Evolutionary conservation across 2,113 vertebrate species (phyloP).

Genomic region (Sarotherodon lohbergeri): DNA sequence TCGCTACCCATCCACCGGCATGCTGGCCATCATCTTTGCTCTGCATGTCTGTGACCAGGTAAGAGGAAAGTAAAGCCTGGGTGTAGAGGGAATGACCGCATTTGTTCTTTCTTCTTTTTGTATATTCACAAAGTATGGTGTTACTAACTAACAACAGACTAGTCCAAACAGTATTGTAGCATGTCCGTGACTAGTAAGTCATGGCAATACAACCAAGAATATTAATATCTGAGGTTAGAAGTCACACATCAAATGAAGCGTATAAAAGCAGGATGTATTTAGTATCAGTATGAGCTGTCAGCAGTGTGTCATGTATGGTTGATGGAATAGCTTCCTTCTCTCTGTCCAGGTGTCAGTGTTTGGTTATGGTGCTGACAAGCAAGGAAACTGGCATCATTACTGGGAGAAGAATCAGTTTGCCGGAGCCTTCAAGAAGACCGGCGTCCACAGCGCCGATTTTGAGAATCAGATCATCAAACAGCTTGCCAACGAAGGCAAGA

Average conservation of each 20-base stretch:
- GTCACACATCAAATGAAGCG: neutral
- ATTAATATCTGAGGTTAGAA: neutral
- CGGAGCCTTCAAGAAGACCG: slow-evolving; percentile 73
- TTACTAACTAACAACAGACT: neutral
- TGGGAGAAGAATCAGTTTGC: slow-evolving; percentile 75
- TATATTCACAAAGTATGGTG: neutral
- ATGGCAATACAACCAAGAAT: neutral
- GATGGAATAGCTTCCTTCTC: neutral
- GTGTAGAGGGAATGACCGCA: neutral
- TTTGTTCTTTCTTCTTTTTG: neutral
- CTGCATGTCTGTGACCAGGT: slow-evolving; percentile 78
- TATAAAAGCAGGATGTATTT: neutral
- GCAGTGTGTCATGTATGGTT: neutral
- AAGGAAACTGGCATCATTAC: slow-evolving; percentile 84
- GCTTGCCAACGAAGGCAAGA: slow-evolving; percentile 69
- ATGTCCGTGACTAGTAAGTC: neutral
- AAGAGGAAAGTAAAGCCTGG: neutral
- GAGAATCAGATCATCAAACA: slow-evolving; percentile 70
- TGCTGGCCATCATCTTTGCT: slow-evolving; percentile 75
- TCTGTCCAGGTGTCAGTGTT: slow-evolving; percentile 74
- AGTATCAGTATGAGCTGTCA: neutral
- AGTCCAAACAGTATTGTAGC: neutral
- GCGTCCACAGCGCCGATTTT: slow-evolving; percentile 69
- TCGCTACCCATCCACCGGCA: slow-evolving; percentile 77
- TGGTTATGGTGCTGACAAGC: slow-evolving; percentile 74